Evolutionary conservation across 92 coral and sea anemone genomes (phyloP).

Genomic region (Heliopora coerulea): DNA sequence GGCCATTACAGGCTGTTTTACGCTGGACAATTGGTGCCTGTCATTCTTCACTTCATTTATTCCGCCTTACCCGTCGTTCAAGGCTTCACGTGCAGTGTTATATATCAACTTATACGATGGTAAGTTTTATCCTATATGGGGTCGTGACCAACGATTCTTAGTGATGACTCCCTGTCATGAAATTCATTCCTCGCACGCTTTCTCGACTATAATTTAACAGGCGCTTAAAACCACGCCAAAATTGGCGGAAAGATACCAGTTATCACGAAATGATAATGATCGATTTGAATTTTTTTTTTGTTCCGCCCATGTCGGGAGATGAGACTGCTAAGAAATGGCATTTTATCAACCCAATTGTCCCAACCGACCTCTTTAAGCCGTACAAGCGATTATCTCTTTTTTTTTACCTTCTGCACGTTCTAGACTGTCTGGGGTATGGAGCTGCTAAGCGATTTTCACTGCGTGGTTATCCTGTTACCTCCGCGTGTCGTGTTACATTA

Average conservation of each 20-base stretch:
- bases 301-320: conserved; percentile 13
- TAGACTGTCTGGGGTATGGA: conserved; percentile 8
- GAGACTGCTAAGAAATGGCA: background rate
- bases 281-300: background rate
- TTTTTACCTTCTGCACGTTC: background rate
- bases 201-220: conserved; percentile 4
- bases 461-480: conserved; percentile 24
- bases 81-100: no score
- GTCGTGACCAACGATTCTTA: no score
- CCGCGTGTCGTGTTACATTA: conserved; percentile 36
- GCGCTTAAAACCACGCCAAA: conserved; percentile 11
- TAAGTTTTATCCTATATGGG: no score
- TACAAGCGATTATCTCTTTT: no score
- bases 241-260: background rate
- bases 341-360: background rate
- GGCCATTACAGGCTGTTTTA: no score
- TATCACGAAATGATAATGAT: conserved; percentile 21
- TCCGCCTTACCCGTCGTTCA: no score
- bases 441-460: background rate
- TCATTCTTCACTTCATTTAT: no score
- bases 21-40: no score
- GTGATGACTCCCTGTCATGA: conserved; percentile 5
- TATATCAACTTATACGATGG: no score
- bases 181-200: conserved; percentile 5
- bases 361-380: background rate